phyloP scores from a whole-genome alignment of 2,113 vertebrate species.

The Talpa occidentalis region DNA sequence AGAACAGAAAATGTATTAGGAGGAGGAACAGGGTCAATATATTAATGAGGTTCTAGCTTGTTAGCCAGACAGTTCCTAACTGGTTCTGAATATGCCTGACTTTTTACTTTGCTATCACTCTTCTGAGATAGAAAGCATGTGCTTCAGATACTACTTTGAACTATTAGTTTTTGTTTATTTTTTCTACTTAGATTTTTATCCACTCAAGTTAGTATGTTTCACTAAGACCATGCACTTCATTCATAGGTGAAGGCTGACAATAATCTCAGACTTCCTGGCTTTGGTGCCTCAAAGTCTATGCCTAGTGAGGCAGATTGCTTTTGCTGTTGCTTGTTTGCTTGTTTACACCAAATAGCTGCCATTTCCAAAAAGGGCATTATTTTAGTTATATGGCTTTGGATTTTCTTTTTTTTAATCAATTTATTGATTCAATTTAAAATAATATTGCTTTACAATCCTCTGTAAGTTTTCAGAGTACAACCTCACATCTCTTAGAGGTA shows the following conservation, averaged over 20 bases:
- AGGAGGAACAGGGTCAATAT: not conserved
- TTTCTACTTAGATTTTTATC: not conserved
- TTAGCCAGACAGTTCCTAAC: not conserved
- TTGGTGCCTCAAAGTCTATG: not conserved
- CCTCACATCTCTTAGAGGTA: no score
- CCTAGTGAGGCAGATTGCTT: not conserved
- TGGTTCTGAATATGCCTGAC: not conserved
- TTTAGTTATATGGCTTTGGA: rapidly evolving
- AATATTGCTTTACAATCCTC: no score
- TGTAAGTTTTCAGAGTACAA: no score
- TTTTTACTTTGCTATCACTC: not conserved
- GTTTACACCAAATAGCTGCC: not conserved
- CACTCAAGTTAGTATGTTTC: no score
- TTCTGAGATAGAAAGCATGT: not conserved
- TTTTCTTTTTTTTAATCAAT: not conserved
- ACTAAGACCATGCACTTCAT: rapidly evolving
- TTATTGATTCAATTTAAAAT: no score
- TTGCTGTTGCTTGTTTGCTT: not conserved
- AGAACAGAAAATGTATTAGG: no score
- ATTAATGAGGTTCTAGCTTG: not conserved
- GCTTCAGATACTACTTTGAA: not conserved
- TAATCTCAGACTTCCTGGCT: not conserved
- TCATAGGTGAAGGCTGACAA: not conserved
- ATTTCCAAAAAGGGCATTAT: not conserved
- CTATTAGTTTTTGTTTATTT: not conserved